Conservation (phyloP, 1,140 invertebrate species). For the Berghia stephanieae region DNA sequence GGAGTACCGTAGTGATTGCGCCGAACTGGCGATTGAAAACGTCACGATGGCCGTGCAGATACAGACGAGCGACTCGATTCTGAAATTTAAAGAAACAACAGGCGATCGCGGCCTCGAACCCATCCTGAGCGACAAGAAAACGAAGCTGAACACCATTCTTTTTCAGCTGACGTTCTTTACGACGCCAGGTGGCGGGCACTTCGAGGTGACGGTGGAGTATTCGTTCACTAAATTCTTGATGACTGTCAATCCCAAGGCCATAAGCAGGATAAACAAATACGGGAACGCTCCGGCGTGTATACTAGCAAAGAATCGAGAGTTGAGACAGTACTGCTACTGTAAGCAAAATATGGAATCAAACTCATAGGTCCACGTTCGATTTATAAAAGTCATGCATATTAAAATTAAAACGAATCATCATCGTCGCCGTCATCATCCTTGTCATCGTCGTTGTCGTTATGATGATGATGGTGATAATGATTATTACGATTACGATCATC, state of each 20-base stretch:
- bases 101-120: slow-evolving; percentile 84
- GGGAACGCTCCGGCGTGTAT: neutral
- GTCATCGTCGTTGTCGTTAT: too few species aligned
- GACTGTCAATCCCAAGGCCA: neutral
- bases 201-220: slow-evolving; percentile 73
- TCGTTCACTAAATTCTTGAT: too few species aligned
- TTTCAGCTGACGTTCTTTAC: slow-evolving; percentile 75
- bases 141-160: slow-evolving; percentile 31
- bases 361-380: too few species aligned
- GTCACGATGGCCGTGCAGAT: slow-evolving; percentile 33
- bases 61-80: slow-evolving; percentile 68
- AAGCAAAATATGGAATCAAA: too few species aligned
- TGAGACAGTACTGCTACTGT: slow-evolving; percentile 32
- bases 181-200: slow-evolving; percentile 79
- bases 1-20: slow-evolving; percentile 17
- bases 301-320: neutral
- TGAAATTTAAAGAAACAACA: slow-evolving; percentile 79
- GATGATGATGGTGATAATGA: too few species aligned
- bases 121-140: slow-evolving; percentile 74
- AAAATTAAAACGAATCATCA: too few species aligned
- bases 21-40: slow-evolving; percentile 5
- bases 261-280: slow-evolving; percentile 21
- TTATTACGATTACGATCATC: too few species aligned
- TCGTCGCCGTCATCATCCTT: too few species aligned
- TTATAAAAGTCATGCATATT: too few species aligned